Base-by-base conservation (phyloP, 2,888 invertebrate genomes). In the Masnerella sp. region DNA sequence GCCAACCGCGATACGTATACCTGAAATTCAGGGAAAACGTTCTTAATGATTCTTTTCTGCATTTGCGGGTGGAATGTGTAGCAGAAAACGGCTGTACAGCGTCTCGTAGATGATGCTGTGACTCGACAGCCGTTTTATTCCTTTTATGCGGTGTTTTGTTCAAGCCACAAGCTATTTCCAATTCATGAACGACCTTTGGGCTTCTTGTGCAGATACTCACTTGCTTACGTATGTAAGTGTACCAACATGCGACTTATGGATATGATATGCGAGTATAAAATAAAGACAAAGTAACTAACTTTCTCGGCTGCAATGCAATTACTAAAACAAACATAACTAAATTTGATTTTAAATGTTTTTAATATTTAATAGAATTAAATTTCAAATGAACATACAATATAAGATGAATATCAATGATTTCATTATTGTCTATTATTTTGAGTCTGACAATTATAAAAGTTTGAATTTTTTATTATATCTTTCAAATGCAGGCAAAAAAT, bases 141-240 rank as follows among this genome's bases (percentile, higher is more conserved):
- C 76, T 81, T 82, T 83, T 82, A 83, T 79, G 80, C 79, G 80
- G 80, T 84, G 83, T 85, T 85, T 84, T 82, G 81, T 81, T 80
- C 81, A 79, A 79, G 77, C 77, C 78, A 77, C 80, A 78, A 80
- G 80, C 79, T 81, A 85, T 85, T 85, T 85, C 83, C 84, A 85
- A 85, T 85, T 85, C 85, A 85, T 84, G 84, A 84, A 84, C 82
- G 84, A 84, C 80, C 80, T 75, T 77, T 51, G 42, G 54, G 45
- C 64, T 70, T 76, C 69, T 75, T 74, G 73, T 74, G 76, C 77
- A 80, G 78, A 77, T 74, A 75, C 75, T 61, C 74, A 54, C 76
- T 71, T 49, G 64, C 78, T 62, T 77, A 70, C 52, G 71, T 73
- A 75, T 72, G 72, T 74, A 77, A 76, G 73, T 68, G 75, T 64